Base-by-base conservation (phyloP, 2,888 invertebrate species). In the Catocala sponsa region DNA sequence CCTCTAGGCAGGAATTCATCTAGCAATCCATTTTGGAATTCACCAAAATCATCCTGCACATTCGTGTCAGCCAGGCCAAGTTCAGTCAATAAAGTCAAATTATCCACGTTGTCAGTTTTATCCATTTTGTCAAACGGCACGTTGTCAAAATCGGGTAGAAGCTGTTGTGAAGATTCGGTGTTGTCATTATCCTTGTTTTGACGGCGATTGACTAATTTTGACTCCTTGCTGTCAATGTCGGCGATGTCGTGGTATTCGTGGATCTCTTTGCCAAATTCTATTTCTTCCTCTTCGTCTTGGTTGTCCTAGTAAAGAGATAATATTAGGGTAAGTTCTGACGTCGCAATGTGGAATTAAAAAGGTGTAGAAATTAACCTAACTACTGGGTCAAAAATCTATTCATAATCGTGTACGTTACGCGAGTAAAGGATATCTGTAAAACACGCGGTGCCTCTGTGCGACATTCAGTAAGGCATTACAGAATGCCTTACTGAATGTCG, bases 21-120 rank as follows among this genome's bases (percentile, higher is more conserved):
- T 52, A 88, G 75, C n/a, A 86, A 62, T 1, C 92, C 94, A 68
- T 92, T 92, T 65, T 94, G 94, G 50, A 93, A 94, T 6, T 93
- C 92, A 0, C 94, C 94, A 69, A 94, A 94, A 55, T 94, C 94
- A 32, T 88, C 56, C 7, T 77, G 68, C 5, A 75, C 65, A 48
- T 90, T 90, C 0, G 95, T 91, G 62, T 95, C 96, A 0, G 93
- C 95, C 35, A 96, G 74, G 0, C 96, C 96, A 9, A 96, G 82
- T 76, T 96, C 96, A 44, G 95, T 94, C 56, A 96, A 79, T 25
- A 96, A 87, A 47, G 89, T 87, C 63, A 94, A 68, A 70, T 93
- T 91, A 58, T 91, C 91, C 41, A 79, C 65, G 53, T 79, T 87
- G 68, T 91, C 89, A 66, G 73, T 71, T 62, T 87, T 75, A 47